Conservation (phyloP, 2,888 invertebrate species). For the Aelia acuminata region DNA sequence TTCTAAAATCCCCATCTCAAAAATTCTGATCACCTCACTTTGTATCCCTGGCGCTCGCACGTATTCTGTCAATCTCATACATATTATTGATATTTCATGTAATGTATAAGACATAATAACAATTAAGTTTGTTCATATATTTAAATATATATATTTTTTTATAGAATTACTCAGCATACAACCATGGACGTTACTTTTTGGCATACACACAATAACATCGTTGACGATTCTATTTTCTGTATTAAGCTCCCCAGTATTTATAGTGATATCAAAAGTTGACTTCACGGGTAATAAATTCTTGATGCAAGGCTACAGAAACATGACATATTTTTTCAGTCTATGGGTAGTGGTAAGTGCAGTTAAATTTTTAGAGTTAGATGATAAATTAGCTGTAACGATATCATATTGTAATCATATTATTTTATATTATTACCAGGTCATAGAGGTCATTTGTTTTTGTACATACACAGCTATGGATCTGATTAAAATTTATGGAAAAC, state of each 20-base stretch:
- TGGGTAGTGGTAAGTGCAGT: conserved; percentile 63
- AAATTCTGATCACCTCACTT: no score
- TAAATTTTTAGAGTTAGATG: neutral
- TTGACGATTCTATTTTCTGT: neutral
- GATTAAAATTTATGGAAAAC: conserved; percentile 50
- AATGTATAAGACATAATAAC: neutral
- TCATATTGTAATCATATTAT: neutral
- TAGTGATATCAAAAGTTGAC: neutral
- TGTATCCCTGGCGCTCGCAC: no score
- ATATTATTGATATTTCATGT: neutral
- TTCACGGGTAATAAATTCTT: conserved; percentile 33
- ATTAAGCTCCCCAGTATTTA: neutral
- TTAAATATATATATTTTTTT: neutral
- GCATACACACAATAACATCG: conserved; percentile 1
- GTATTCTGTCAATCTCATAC: neutral
- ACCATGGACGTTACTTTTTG: neutral
- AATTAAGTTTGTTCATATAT: neutral
- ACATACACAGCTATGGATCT: conserved; percentile 60
- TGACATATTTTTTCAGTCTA: conserved; percentile 60
- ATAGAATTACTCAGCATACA: neutral
- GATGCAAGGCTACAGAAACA: conserved; percentile 61
- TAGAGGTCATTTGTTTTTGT: conserved; percentile 56
- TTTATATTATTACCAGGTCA: conserved; percentile 27
- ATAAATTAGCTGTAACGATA: neutral
- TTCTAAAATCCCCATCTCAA: no score